phyloP scores from a whole-genome alignment of 2,113 vertebrate genomes.

The Apeltes quadracus region DNA sequence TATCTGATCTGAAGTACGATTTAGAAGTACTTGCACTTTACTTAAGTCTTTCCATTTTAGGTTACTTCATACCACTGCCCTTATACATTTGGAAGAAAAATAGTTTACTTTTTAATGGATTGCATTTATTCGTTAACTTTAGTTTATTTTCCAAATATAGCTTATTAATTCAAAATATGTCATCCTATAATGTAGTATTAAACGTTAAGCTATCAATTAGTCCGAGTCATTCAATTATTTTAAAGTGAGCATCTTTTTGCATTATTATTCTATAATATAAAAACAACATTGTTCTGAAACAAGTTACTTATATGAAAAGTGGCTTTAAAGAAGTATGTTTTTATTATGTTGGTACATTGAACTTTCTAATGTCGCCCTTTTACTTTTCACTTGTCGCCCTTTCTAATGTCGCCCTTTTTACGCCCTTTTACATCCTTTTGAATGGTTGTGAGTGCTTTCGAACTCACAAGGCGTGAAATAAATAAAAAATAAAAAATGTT shows the following conservation, averaged over 20 bases:
- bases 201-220: too few species aligned
- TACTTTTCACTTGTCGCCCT: too few species aligned
- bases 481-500: too few species aligned
- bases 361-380: neutral
- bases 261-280: too few species aligned
- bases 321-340: too few species aligned
- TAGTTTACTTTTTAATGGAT: neutral
- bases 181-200: neutral
- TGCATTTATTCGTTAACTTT: neutral
- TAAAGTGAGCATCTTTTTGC: neutral
- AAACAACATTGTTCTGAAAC: too few species aligned
- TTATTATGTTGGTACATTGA: neutral
- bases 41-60: neutral
- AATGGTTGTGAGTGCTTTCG: too few species aligned
- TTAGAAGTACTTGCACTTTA: neutral
- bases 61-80: neutral
- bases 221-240: neutral
- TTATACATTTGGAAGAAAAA: neutral
- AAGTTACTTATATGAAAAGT: too few species aligned
- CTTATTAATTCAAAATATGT: neutral
- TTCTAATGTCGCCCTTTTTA: neutral
- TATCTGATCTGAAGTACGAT: neutral
- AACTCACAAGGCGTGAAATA: too few species aligned
- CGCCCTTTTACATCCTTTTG: too few species aligned
- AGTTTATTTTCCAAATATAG: neutral